Base-by-base conservation (phyloP, 2,113 vertebrate genomes). In the Thymallus thymallus region DNA sequence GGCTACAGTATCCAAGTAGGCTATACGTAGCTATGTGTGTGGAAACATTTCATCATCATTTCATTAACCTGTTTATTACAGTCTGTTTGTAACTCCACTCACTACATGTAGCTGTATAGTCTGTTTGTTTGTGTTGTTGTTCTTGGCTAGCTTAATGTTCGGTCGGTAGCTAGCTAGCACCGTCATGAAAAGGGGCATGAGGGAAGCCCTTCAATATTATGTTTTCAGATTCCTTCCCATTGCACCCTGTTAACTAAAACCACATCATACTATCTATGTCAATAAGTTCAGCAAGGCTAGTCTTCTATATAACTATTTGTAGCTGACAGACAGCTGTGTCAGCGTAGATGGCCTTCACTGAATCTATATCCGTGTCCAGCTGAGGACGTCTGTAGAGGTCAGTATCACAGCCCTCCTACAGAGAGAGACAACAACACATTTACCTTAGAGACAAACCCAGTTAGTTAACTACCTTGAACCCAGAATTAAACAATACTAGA, bases 321-420 rank as follows among this genome's bases (percentile, higher is more conserved):
- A 97, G 96, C 96, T 95, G 92, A 95, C 83, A 0, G 93, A 95
- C 92, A 0, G 95, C 92, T 86, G 93, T 94, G 82, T 94, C 94
- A 9, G 95, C 94, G 89, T 96, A 98, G 83, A 96, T 92, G 83
- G 94, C 94, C 86, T 94, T 96, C 89, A 96, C 94, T 0, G 94
- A 93, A 82, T 96, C 94, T 0, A 97, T 93, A 90, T 98, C 96
- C 0, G 92, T 89, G 3, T 96, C 94, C 77, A 98, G 91, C 88
- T 95, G 96, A 0, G 95, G 95, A 85, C 96, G 96, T 29, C 92
- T 93, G 85, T 91, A 92, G 32, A 94, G 90, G 87, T 96, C 95
- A 71, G 94, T 90, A 1, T 91, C 90, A 63, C 92, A 95, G 85
- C 91, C 93, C 56, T 94, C 95, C 95, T 97, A 86, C 0, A 58